Evolutionary conservation across 1,140 invertebrate genomes (phyloP).

Genomic region (Bombus vancouverensis): DNA sequence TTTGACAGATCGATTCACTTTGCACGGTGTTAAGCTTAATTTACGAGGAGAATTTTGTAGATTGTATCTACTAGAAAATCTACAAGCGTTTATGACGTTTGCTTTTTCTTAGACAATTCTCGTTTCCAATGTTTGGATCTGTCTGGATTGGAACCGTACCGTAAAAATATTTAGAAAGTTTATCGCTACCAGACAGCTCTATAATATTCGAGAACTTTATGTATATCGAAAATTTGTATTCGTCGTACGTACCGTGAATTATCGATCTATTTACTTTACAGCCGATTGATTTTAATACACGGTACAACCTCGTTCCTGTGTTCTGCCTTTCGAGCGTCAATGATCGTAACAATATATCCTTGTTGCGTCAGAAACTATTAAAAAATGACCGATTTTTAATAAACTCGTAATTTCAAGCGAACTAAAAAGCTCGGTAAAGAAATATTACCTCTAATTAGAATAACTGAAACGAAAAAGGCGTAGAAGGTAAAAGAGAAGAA

Average conservation of each 20-base stretch:
- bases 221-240: not conserved
- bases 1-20: not conserved
- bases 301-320: not conserved
- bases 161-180: no score
- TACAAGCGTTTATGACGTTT: no score
- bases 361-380: not conserved
- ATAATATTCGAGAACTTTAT: not conserved
- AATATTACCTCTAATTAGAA: not conserved
- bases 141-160: no score
- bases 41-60: not conserved
- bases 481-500: not conserved
- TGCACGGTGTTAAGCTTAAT: not conserved
- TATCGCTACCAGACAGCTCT: no score
- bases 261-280: slow-evolving; percentile 17
- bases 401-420: not conserved
- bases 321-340: not conserved
- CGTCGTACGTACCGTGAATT: not conserved
- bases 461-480: not conserved
- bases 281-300: not conserved
- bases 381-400: not conserved
- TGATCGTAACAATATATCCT: not conserved
- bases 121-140: no score
- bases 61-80: no score
- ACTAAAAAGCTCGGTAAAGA: not conserved
- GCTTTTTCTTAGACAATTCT: no score